Base-by-base conservation (phyloP, 2,113 vertebrate genomes). In the Australoheros scitulus region DNA sequence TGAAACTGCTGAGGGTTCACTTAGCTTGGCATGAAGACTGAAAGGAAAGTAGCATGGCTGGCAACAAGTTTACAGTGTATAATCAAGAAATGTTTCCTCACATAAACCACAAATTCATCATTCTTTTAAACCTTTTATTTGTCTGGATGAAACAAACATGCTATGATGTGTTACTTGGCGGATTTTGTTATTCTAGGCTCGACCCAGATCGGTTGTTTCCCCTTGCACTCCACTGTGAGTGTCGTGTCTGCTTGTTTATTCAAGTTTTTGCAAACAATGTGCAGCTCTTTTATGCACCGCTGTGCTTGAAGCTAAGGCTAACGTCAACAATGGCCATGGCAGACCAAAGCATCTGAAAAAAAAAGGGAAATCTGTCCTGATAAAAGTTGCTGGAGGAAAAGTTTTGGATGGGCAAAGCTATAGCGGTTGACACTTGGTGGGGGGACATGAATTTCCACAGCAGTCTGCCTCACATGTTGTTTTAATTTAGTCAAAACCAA, bases 11-110 rank as follows among this genome's bases (percentile, higher is more conserved):
- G n/a, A 14, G 60, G 50, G 34, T 70, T 60, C 24, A 17, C 24
- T 32, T 63, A 77, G 83, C 32, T 82, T 75, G 83, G 56, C 79
- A 70, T 68, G 9, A 60, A 61, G 57, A 61, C 74, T 72, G n/a
- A 24, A 77, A 76, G 47, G 47, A 52, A 72, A 52, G 68, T 5
- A 72, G 17, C 47, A 55, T 34, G 47, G 26, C 26, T 72, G 47
- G 18, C 6, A 34, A 18, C 6, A 55, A 72, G 32, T 17, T 52
- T 18, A 72, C 68, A 34, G 68, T 72, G 26, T 47, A n/a, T 1
- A 34, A 17, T 72, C 68, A 72, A 72, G 34, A 47, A 34, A 50
- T 34, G 38, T 32, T 43, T 47, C 26, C 26, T 22, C 36, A 4
- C 8, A 59, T 70, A 59, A 59, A 41, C 2, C 63, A 58, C 24